Base-by-base conservation (phyloP, 2,113 vertebrate genomes). In the Turdus rufiventris region DNA sequence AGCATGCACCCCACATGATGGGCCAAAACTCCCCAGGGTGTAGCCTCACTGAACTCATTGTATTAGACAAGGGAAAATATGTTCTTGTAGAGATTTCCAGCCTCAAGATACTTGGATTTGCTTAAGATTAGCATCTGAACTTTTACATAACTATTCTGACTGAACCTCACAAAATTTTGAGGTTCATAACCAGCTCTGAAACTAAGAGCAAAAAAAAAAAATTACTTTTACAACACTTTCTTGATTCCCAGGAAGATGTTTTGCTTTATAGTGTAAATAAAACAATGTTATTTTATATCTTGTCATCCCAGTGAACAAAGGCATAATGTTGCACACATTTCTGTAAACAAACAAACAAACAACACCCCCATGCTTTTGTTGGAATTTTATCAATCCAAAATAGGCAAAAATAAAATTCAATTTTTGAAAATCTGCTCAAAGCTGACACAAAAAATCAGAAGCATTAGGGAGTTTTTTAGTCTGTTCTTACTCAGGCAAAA, bases 401-500 rank as follows among this genome's bases (percentile, higher is more conserved):
- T 88, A 91, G 75, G 66, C 85, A 86, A 86, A 78, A 93, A 77
- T 40, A 62, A 95, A 96, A 51, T 36, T 56, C 18, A n/a, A 2
- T 90, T 94, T 91, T 70, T 58, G 34, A 7, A 80, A 93, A 90
- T 76, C 57, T 84, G 85, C 60, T 90, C 71, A 88, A 93, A 88
- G 43, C 82, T 94, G 85, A 91, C 80, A 95, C 50, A 88, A 93
- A 96, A 95, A 96, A 94, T 90, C 85, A 95, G 88, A 94, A 75
- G 93, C 88, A 95, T 96, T 96, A 96, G 93, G 91, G 91, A 91
- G 82, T 91, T 95, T 96, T 94, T 96, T 93, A 96, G 89, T 90
- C 94, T 95, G 88, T 94, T 96, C 88, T 90, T 97, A 96, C 89
- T 96, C 91, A 96, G 88, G 92, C 93, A 96, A 96, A 97, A 96